Evolutionary conservation across 1,140 invertebrate genomes (phyloP).

Genomic region (Lepidurus couesii): DNA sequence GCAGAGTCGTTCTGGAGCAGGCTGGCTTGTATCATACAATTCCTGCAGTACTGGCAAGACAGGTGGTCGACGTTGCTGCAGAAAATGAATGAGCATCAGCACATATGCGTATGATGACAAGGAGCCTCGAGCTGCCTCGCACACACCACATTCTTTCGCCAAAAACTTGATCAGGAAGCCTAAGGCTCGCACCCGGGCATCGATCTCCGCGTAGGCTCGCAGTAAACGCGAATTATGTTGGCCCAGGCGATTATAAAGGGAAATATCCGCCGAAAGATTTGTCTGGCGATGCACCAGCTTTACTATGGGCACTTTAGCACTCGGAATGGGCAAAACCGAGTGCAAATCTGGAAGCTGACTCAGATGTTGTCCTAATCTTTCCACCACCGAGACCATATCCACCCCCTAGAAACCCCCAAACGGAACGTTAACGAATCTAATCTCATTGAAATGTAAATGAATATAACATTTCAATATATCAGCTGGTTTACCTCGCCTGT

Average conservation of each 20-base stretch:
- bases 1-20: constrained; percentile 41
- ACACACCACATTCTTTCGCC: constrained; percentile 57
- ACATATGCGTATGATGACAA: constrained; percentile 60
- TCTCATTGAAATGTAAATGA: not conserved
- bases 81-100: constrained; percentile 56
- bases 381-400: not conserved
- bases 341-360: not conserved
- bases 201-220: constrained; percentile 50
- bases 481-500: constrained; percentile 38
- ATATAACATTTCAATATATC: constrained; percentile 24
- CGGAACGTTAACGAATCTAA: not conserved
- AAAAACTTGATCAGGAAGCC: constrained; percentile 56
- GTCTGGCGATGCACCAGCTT: constrained; percentile 51
- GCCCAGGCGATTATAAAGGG: constrained; percentile 56
- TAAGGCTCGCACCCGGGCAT: constrained; percentile 50
- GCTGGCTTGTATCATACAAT: constrained; percentile 40
- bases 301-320: constrained; percentile 61
- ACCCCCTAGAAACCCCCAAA: not conserved
- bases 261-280: constrained; percentile 55
- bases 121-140: constrained; percentile 58
- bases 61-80: constrained; percentile 54
- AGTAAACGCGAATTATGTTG: constrained; percentile 54
- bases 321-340: constrained; percentile 49
- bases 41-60: constrained; percentile 59
- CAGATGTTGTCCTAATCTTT: not conserved